Base-by-base conservation (phyloP, 2,888 invertebrate genomes). In the Trichopoda pennipes region DNA sequence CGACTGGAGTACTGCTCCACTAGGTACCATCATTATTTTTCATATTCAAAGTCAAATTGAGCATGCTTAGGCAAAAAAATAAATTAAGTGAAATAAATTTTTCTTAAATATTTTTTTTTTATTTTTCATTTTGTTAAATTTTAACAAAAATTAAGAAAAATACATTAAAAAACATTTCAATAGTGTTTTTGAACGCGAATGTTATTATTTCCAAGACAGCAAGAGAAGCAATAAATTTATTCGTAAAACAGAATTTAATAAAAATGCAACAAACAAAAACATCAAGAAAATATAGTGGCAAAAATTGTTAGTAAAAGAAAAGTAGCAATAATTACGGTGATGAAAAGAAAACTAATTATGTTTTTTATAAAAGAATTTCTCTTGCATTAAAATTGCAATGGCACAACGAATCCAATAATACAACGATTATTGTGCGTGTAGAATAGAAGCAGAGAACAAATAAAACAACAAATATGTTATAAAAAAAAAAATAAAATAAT, bases 291-390 rank as follows among this genome's bases (percentile, higher is more conserved):
- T 60, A 76, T 78, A 73, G 69, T 78, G 58, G 17, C 16, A 70
- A 53, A 51, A 28, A 16, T 51, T 16, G 42, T 47, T 35, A 38
- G 17, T 1, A 56, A 68, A 75, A 51, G 28, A 23, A 60, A 53
- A 14, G 49, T 7, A 60, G 53, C n/a, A 60, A 58, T 28, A 61
- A 64, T 51, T 60, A 51, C 51, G 32, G 60, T 55, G 61, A 61
- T 60, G 49, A 58, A 69, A 78, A 66, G 63, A 81, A 78, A 82
- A 79, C 75, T 75, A 75, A 75, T 82, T 79, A 75, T 72, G 55
- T 56, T 75, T 66, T 74, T 81, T 78, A 61, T 63, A 47, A 23
- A 66, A 75, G 79, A 82, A 82, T 82, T 82, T 82, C 82, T 82
- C 72, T 79, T 60, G 70, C 79, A 79, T 69, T 75, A 56, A 72